A percentile compares a stretch with the other conserved stretches of the same genome.
Evolutionary conservation across 2,888 invertebrate genomes (phyloP).

Genomic region (Craniophora ligustri): DNA sequence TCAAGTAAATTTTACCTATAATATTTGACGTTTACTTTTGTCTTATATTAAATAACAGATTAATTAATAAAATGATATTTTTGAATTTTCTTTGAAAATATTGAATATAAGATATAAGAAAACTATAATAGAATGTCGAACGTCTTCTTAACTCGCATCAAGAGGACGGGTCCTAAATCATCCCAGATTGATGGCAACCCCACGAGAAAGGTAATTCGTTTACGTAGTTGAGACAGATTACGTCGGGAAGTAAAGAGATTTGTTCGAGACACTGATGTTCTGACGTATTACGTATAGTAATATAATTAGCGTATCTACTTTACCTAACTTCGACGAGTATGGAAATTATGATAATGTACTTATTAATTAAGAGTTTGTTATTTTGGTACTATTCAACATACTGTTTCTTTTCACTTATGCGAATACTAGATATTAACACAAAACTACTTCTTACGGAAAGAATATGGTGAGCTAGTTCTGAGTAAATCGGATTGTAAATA

Average conservation of each 20-base stretch:
- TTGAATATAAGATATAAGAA: too few relatives aligned
- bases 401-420: too few relatives aligned
- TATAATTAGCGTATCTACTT: slow-evolving; percentile 36
- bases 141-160: slow-evolving; percentile 11
- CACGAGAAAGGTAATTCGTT: slow-evolving; percentile 53
- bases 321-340: slow-evolving; percentile 18
- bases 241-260: slow-evolving; percentile 53
- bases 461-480: too few relatives aligned
- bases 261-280: slow-evolving; percentile 43
- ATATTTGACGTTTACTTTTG: too few relatives aligned
- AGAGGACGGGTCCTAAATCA: slow-evolving; percentile 32
- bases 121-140: background rate
- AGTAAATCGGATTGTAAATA: too few relatives aligned
- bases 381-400: background rate
- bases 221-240: slow-evolving; percentile 59
- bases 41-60: too few relatives aligned
- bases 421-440: too few relatives aligned
- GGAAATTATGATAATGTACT: slow-evolving; percentile 23
- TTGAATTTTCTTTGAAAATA: too few relatives aligned
- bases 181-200: slow-evolving; percentile 34
- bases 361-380: slow-evolving; percentile 3
- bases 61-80: too few relatives aligned
- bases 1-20: too few relatives aligned
- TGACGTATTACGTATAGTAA: slow-evolving; percentile 52
- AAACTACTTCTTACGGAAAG: too few relatives aligned